Evolutionary conservation across 2,113 vertebrate species (phyloP), one percentile per base, ranked within the genome.

Genomic region (Centropus bengalensis): DNA sequence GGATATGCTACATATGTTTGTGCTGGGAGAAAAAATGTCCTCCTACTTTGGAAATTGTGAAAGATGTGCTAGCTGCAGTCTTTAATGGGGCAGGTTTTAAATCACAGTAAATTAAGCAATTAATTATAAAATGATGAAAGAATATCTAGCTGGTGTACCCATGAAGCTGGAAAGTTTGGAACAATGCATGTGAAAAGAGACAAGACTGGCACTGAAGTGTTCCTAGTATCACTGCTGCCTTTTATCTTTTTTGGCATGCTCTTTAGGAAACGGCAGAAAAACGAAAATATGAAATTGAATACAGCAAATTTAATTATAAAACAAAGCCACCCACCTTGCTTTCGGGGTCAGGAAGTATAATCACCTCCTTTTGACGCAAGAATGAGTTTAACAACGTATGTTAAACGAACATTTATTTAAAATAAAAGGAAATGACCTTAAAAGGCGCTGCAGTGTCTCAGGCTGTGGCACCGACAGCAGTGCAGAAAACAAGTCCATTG

Each of bases 241-340:
- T 94, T 96, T 86, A 56, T 92, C 94, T 86, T 91, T 92, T 93
- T 60, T 97, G 96, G 91, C 89, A 73, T 47, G 79, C 63, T 88
- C 54, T 88, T 95, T 94, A 94, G 95, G 93, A 97, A 97, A 87
- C 59, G 88, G 83, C 60, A 76, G 86, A 91, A 67, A 92, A 88
- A 94, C 80, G 95, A 96, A 97, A 96, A 88, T 76, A 94, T 21
- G 38, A 95, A 96, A 93, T 64, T 69, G 89, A 94, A 96, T 83
- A 69, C 56, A 81, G 88, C 84, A 91, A 93, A 96, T 96, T 94
- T 94, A 93, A 96, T 96, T 96, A 93, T 71, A 89, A 98, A 97
- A 96, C 95, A 97, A 97, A 97, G 90, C 96, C 96, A 97, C 97
- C 96, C 96, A 97, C 97, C 97, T 97, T 97, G 95, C 92, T 97